Percentiles rank a stretch among this genome's conserved stretches.
phyloP scores from a whole-genome alignment of 2,797 vertebrate genomes.

The Lophotriccus pileatus region DNA sequence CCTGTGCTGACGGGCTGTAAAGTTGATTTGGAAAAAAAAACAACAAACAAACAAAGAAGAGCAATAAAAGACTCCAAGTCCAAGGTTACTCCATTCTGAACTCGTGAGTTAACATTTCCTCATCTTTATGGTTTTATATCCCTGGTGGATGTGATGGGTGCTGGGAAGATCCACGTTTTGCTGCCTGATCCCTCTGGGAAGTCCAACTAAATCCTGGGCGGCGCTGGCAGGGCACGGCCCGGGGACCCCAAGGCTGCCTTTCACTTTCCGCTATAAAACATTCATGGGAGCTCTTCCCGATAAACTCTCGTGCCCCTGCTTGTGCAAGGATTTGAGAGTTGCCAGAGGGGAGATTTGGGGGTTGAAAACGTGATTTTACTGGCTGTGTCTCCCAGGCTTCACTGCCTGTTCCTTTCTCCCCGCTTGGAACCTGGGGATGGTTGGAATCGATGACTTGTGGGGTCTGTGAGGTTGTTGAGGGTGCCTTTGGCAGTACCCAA shows the following conservation, averaged over 20 bases:
- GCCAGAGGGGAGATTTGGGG: not conserved
- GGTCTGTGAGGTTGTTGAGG: too few species aligned
- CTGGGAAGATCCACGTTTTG: rapidly evolving
- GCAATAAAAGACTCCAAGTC: not conserved
- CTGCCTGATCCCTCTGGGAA: not conserved
- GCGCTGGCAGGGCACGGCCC: not conserved
- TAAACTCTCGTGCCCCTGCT: not conserved
- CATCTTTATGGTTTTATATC: not conserved
- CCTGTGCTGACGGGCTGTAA: rapidly evolving
- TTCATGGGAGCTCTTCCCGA: not conserved
- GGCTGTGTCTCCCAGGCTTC: not conserved
- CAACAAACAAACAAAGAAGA: too few species aligned
- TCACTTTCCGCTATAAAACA: not conserved
- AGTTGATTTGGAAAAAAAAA: not conserved
- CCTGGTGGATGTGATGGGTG: rapidly evolving
- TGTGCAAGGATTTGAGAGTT: constrained; percentile 31
- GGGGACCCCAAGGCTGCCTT: not conserved
- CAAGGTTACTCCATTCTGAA: not conserved
- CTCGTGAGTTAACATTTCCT: rapidly evolving
- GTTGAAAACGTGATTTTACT: not conserved
- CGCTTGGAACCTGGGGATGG: rapidly evolving
- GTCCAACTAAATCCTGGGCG: not conserved
- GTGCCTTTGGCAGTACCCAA: not conserved
- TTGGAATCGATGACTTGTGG: not conserved
- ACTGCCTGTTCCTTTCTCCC: not conserved